Evolutionary conservation across 2,113 vertebrate genomes (phyloP).

Genomic region (Nesoenas mayeri): DNA sequence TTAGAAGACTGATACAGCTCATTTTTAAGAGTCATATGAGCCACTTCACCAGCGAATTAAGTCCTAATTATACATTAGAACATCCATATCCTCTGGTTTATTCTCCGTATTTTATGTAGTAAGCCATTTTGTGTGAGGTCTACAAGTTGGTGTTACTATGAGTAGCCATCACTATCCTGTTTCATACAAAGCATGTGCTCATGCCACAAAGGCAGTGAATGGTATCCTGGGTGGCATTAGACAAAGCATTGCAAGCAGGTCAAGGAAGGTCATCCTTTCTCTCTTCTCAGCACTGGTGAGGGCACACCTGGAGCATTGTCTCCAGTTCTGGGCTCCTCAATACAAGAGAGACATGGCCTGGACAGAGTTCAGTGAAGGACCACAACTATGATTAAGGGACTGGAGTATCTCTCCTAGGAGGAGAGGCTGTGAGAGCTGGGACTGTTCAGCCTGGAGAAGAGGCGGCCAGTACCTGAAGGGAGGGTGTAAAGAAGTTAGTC

Average conservation of each 20-base stretch:
- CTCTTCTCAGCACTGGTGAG: background rate
- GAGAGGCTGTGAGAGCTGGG: background rate
- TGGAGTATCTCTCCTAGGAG: background rate
- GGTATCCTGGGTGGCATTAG: background rate
- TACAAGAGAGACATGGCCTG: background rate
- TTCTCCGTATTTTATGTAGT: background rate
- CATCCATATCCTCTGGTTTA: background rate
- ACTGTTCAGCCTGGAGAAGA: background rate
- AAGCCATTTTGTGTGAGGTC: background rate
- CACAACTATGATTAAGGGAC: background rate
- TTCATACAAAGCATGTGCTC: background rate
- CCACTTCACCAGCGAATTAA: background rate
- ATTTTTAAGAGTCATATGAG: background rate
- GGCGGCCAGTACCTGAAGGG: background rate
- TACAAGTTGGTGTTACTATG: background rate
- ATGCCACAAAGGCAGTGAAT: background rate
- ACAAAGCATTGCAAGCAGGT: background rate
- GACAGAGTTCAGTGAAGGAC: background rate
- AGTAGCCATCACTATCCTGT: background rate
- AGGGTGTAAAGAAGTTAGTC: background rate
- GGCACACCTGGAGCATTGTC: background rate
- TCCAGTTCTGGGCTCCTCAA: background rate
- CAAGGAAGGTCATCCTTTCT: background rate
- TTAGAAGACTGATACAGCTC: background rate
- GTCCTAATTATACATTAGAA: background rate